A percentile compares a stretch with the other conserved stretches of the same genome.
These are phyloP conservation scores for Spinus olivaceus DNA, from an alignment of 2,797 vertebrate species.

Conservation along the genomic window DNA sequence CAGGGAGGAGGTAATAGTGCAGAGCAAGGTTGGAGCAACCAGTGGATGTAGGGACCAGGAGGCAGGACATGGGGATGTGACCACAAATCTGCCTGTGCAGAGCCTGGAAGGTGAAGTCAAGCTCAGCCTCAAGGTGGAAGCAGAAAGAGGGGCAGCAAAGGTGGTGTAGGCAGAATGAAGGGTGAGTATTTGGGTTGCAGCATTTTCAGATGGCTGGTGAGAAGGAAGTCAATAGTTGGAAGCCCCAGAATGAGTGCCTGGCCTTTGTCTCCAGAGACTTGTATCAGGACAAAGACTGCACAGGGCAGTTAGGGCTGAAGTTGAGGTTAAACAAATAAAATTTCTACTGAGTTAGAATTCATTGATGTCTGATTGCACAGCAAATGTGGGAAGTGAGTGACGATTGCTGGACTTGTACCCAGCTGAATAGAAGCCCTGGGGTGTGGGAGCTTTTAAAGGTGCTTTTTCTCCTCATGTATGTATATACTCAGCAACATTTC, in stretches of 20 bases:
- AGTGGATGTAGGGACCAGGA: rapidly evolving
- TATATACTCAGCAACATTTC: background rate
- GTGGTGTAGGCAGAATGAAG: rapidly evolving
- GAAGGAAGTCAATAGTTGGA: background rate
- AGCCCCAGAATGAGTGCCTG: background rate
- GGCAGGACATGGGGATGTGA: background rate
- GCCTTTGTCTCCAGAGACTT: background rate
- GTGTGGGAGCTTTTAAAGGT: background rate
- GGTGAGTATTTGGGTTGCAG: background rate
- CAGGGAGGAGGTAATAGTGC: background rate
- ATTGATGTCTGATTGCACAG: background rate
- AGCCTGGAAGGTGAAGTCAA: background rate
- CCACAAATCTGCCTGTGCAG: rapidly evolving
- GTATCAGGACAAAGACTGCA: background rate
- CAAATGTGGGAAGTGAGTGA: background rate
- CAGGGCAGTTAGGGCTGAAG: background rate
- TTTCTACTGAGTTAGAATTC: background rate
- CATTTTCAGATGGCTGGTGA: background rate
- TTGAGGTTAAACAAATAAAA: background rate
- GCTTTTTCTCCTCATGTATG: background rate
- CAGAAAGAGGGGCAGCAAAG: background rate
- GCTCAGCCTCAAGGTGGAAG: background rate
- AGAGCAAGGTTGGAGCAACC: background rate
- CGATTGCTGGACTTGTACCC: background rate
- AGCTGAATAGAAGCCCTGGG: background rate